Conservation (phyloP, 2,888 invertebrate genomes). For the Nyleta sp. region DNA sequence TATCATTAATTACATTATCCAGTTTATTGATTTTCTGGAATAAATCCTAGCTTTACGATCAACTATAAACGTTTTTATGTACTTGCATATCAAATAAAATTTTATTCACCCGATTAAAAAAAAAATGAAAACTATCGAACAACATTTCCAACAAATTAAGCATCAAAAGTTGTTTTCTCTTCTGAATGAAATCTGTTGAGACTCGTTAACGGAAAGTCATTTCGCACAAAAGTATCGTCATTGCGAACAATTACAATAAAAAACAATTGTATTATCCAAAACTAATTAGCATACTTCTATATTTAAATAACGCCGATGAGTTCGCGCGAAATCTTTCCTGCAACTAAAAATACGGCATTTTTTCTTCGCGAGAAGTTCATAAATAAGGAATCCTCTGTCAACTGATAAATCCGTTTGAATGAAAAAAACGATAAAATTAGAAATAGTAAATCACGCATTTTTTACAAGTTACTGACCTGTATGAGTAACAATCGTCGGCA, state of each 20-base stretch:
- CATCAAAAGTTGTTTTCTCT: slow-evolving; percentile 9
- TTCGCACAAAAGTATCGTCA: slow-evolving; percentile 17
- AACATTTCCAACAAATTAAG: too few relatives aligned
- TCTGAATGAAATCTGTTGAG: slow-evolving; percentile 1
- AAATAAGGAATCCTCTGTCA: slow-evolving; percentile 3
- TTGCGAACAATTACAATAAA: not conserved
- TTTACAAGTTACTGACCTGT: slow-evolving; percentile 52
- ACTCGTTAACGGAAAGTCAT: not conserved
- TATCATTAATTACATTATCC: too few relatives aligned
- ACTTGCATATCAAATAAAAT: too few relatives aligned
- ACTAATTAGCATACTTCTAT: not conserved
- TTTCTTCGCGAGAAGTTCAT: slow-evolving; percentile 9
- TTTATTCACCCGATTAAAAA: too few relatives aligned
- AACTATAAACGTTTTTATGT: too few relatives aligned
- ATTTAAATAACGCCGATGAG: not conserved
- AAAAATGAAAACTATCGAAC: too few relatives aligned
- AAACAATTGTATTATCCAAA: slow-evolving; percentile 12
- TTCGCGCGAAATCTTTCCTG: not conserved
- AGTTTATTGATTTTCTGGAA: too few relatives aligned
- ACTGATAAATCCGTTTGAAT: slow-evolving; percentile 4
- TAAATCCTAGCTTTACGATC: too few relatives aligned
- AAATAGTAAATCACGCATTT: slow-evolving; percentile 43
- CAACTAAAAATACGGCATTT: slow-evolving; percentile 9
- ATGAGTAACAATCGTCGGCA: slow-evolving; percentile 50
- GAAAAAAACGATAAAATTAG: slow-evolving; percentile 32